These are phyloP conservation scores for Machimus rusticus DNA, from an alignment of 2,888 invertebrate genomes.

Conservation along the genomic window DNA sequence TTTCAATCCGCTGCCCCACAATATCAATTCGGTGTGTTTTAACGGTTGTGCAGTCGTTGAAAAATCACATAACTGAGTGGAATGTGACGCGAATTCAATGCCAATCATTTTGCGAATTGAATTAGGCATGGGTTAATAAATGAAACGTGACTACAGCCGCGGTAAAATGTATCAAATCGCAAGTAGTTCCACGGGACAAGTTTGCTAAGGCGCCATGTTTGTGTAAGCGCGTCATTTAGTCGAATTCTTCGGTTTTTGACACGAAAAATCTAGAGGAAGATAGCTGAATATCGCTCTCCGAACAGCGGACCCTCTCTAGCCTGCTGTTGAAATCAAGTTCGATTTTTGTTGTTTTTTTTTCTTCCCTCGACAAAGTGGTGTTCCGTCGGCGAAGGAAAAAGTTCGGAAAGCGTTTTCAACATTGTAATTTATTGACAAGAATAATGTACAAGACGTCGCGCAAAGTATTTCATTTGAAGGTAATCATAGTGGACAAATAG, in stretches of 20 bases:
- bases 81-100: slow-evolving; percentile 19
- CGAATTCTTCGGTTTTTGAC: slow-evolving; percentile 39
- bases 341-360: slow-evolving; percentile 38
- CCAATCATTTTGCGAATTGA: not conserved
- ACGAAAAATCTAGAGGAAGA: slow-evolving; percentile 7
- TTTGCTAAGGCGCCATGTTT: slow-evolving; percentile 44
- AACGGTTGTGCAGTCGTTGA: not conserved
- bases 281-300: not conserved
- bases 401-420: slow-evolving; percentile 4
- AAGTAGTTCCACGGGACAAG: slow-evolving; percentile 27
- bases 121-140: slow-evolving; percentile 18
- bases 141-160: not conserved
- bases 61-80: not conserved
- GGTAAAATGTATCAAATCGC: slow-evolving; percentile 11
- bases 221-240: slow-evolving; percentile 43
- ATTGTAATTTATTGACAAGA: slow-evolving; percentile 15
- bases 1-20: slow-evolving; percentile 1
- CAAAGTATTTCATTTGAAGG: slow-evolving; percentile 45
- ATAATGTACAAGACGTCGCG: slow-evolving; percentile 43
- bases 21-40: not conserved
- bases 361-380: not conserved
- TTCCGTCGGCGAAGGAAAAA: slow-evolving; percentile 10
- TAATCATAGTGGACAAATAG: not conserved
- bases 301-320: not conserved
- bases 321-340: slow-evolving; percentile 30